Evolutionary conservation across 2,113 vertebrate species (phyloP), one percentile per base, ranked within the genome.

Genomic region (Tragelaphus imberbis): DNA sequence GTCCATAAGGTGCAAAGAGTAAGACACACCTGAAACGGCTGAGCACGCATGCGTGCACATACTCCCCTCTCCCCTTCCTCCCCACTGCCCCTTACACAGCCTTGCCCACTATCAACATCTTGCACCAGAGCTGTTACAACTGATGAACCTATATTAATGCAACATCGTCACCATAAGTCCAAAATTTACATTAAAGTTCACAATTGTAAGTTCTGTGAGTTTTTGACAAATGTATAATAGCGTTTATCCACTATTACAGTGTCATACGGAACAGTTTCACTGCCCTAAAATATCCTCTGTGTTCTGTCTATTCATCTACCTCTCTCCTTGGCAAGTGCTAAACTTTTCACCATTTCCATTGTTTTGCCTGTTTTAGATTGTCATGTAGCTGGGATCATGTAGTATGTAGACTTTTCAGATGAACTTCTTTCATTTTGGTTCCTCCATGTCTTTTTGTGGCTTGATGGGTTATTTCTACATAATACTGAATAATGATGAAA

Each of bases 11-110:
- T 10, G 10, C 58, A 59, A 27, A 59, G 58, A 11, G 58, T 59
- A 23, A 59, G 58, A 59, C 10, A 59, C 4, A 10, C 10, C 23
- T 59, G 58, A 59, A 71, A 40, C 0, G 5, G 19, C 68, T 40
- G n/a, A 71, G 19, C 68, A 23, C 9, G 11, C 17, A 21, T 3
- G n/a, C 2, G 1, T 6, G 19, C 68, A 71, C 68, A 71, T 23
- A 17, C 28, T 49, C 36, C 15, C 13, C 25, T 58, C 16, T 7
- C 6, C 21, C n/a, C 2, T 1, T 1, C 28, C 13, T 33, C 17
- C 13, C 7, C 16, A 19, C n/a, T 47, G 40, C 12, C 23, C 44
- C 68, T 33, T 12, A 14, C 36, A 92, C 3, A 53, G 2, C 10
- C 44, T 44, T 53, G 21, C 30, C 44, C 47, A 11, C 28, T 36